Evolutionary conservation across 2,113 vertebrate species (phyloP), one percentile per base, ranked within the genome.

Genomic region (Motacilla tschutschensis): DNA sequence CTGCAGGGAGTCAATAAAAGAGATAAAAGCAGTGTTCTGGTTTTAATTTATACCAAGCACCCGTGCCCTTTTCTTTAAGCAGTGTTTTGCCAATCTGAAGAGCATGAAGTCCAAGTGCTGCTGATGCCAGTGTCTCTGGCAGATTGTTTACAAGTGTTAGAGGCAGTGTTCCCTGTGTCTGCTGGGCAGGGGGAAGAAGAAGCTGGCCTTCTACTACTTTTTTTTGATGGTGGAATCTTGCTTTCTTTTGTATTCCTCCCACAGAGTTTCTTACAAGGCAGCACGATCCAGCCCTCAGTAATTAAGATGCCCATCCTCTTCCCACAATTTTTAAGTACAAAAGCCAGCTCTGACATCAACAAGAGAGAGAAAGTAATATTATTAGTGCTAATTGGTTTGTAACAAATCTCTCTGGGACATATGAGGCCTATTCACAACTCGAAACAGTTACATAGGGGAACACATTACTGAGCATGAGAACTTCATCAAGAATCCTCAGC

Each of bases 261-360:
- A 64, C 72, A 67, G 55, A 28, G 38, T 50, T 87, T 83, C 62
- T 60, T 64, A 67, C 41, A 67, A 81, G 38, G 64, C 67, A 66
- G 55, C 13, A 77, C 8, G 22, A 87, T 59, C 81, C 69, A 83
- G 54, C 51, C 22, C 48, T 55, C 50, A n/a, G 21, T 80, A 93
- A 93, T 87, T 87, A 80, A 89, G 62, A 83, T 77, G 62, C n/a
- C 50, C 67, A 63, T 80, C 31, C 65, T 92, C 80, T 89, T 91
- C 73, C 85, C 70, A 90, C 66, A 12, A 57, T 17, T 72, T 87
- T 92, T 25, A 89, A 89, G 53, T 63, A 91, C 54, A 80, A 80
- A 87, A 85, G 50, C 80, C 41, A 50, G 76, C 58, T 71, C 33
- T 83, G 65, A 87, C 76, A 91, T 73, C 69, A 92, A 51, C 26